These are phyloP conservation scores for Daphoenositta chrysoptera DNA, from an alignment of 2,113 vertebrate genomes.

Conservation along the genomic window DNA sequence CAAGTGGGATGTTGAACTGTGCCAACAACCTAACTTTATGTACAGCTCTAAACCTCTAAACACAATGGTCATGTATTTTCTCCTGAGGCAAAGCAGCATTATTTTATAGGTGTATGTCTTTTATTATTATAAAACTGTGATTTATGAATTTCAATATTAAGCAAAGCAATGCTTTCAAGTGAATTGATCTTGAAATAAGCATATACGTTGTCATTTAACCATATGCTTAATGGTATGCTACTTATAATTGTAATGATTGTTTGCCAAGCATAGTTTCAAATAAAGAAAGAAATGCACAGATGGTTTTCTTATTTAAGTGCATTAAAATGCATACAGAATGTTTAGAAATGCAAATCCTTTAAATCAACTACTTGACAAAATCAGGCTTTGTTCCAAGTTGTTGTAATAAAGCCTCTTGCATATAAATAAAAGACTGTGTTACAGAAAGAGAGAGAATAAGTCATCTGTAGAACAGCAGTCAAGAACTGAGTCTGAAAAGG, in stretches of 20 bases:
- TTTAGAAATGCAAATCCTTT: constrained; percentile 62
- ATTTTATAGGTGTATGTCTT: neutral
- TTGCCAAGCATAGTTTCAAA: constrained; percentile 12
- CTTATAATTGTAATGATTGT: constrained; percentile 37
- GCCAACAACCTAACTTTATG: neutral
- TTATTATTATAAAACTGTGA: neutral
- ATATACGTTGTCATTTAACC: constrained; percentile 6
- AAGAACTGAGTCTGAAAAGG: neutral
- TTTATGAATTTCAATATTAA: constrained; percentile 25
- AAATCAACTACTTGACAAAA: constrained; percentile 46
- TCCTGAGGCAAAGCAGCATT: neutral
- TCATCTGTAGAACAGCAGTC: constrained; percentile 23
- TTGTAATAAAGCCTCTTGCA: constrained; percentile 14
- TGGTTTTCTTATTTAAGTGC: constrained; percentile 53
- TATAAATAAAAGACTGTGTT: constrained; percentile 30
- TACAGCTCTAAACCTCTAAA: neutral
- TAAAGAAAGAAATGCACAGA: constrained; percentile 35
- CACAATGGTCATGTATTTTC: neutral
- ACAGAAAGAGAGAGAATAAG: constrained; percentile 1
- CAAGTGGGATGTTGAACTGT: neutral
- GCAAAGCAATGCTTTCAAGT: neutral
- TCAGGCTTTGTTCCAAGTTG: constrained; percentile 40
- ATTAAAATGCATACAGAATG: constrained; percentile 53
- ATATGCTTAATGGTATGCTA: neutral
- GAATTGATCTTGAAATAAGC: constrained; percentile 1